Percentiles rank a stretch among this genome's conserved stretches.
Conservation (phyloP, 2,113 vertebrate genomes). For the Copsychus sechellarum region DNA sequence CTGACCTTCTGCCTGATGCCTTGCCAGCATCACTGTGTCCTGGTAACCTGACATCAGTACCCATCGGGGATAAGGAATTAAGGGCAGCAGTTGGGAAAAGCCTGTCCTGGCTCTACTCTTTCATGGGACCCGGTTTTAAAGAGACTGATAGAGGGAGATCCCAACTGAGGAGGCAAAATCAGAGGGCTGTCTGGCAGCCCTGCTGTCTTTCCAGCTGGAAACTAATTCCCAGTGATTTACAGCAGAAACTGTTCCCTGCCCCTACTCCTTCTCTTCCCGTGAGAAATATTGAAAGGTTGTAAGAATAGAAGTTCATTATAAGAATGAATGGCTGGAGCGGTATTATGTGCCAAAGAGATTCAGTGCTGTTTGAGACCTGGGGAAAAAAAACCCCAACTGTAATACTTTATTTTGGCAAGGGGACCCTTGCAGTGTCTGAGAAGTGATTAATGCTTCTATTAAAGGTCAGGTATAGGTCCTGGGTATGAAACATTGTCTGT, state of each 20-base stretch:
- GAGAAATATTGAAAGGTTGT: not conserved
- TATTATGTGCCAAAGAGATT: not conserved
- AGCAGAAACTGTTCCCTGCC: not conserved
- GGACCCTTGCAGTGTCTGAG: not conserved
- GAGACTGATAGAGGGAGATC: not conserved
- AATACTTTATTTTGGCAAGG: not conserved
- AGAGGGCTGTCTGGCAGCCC: accelerated
- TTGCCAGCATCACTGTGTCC: not conserved
- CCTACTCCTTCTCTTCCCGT: accelerated
- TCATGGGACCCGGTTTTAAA: accelerated
- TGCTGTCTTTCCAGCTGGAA: not conserved
- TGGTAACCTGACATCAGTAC: not conserved
- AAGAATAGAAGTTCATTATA: not conserved
- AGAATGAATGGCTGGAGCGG: not conserved
- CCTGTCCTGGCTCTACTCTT: not conserved
- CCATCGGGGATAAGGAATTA: not conserved
- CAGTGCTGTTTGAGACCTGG: not conserved
- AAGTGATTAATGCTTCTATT: not conserved
- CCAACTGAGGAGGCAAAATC: not conserved
- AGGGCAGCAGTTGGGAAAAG: not conserved
- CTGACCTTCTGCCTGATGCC: not conserved
- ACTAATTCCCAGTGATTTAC: not conserved
- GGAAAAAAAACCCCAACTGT: not conserved
- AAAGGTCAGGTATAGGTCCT: not conserved
- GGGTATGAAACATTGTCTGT: not conserved